A percentile compares a stretch with the other conserved stretches of the same genome.
Conservation (phyloP, 2,888 invertebrate genomes). For the Theodoxus fluviatilis region DNA sequence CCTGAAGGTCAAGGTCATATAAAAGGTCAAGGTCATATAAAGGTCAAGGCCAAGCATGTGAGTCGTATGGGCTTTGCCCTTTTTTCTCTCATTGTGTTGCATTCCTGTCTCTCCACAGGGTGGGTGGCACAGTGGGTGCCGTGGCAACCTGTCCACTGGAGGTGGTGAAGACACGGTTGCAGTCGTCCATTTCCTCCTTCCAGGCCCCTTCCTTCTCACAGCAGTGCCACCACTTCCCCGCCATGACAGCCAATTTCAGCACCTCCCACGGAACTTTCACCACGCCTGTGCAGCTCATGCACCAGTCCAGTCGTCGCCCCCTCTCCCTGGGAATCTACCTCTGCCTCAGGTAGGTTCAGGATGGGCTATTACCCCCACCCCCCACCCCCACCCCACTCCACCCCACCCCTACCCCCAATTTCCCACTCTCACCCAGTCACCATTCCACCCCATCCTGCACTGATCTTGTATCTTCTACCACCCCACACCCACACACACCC, state of each 20-base stretch:
- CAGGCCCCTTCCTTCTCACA: slow-evolving; percentile 32
- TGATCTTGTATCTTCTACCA: no score
- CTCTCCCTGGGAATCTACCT: no score
- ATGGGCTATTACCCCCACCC: no score
- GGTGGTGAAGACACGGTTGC: slow-evolving; percentile 95
- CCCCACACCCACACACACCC: no score
- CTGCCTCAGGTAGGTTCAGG: no score
- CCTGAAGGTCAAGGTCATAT: no score
- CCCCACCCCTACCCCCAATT: no score
- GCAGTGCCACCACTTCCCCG: slow-evolving; percentile 30
- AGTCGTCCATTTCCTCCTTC: slow-evolving; percentile 80
- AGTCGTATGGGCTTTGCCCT: background rate
- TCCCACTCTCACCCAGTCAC: no score
- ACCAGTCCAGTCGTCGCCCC: no score
- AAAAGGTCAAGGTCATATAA: background rate
- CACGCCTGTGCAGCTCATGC: no score
- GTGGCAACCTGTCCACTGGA: slow-evolving; percentile 97
- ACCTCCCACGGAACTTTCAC: background rate
- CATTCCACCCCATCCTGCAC: no score
- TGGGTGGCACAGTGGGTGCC: slow-evolving; percentile 95
- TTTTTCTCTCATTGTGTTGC: background rate
- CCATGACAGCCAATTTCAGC: slow-evolving; percentile 17
- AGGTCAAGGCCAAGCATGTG: background rate
- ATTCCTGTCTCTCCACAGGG: slow-evolving; percentile 69
- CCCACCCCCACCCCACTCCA: no score